Conservation (phyloP, 2,888 invertebrate species). For the Drosophila birchii region DNA sequence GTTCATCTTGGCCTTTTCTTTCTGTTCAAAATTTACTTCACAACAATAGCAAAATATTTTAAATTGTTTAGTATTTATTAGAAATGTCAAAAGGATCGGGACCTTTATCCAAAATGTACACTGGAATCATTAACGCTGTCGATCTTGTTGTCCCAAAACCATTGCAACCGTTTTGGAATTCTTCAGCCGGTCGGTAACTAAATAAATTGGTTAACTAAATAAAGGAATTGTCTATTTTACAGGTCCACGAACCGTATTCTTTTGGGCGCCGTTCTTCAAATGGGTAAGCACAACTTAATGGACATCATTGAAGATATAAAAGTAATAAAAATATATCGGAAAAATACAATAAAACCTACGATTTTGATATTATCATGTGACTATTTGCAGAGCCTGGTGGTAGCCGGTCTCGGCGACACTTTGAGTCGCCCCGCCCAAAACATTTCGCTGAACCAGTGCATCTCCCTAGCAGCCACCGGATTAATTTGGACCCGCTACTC, state of each 20-base stretch:
- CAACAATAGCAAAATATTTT: neutral
- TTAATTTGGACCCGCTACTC: conserved; percentile 67
- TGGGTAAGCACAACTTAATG: conserved; percentile 60
- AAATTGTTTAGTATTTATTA: neutral
- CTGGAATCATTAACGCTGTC: conserved; percentile 45
- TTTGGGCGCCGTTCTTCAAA: conserved; percentile 76
- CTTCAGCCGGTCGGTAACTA: conserved; percentile 59
- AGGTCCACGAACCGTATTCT: conserved; percentile 78
- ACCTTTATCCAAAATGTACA: conserved; percentile 61
- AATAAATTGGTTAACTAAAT: neutral
- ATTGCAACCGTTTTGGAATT: conserved; percentile 66
- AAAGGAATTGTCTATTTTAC: neutral
- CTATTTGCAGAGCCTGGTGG: conserved; percentile 43
- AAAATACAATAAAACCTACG: no score
- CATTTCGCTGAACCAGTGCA: conserved; percentile 60
- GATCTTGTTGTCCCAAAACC: conserved; percentile 64
- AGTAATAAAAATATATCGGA: neutral
- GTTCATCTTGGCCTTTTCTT: neutral
- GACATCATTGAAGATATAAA: neutral
- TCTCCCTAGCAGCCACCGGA: conserved; percentile 52
- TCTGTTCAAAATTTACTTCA: neutral
- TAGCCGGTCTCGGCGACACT: conserved; percentile 59
- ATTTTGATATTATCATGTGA: neutral
- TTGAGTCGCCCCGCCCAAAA: conserved; percentile 51
- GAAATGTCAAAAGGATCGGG: conserved; percentile 58